Conservation (phyloP, 2,888 invertebrate species). For the Drosophila aldrichi region DNA sequence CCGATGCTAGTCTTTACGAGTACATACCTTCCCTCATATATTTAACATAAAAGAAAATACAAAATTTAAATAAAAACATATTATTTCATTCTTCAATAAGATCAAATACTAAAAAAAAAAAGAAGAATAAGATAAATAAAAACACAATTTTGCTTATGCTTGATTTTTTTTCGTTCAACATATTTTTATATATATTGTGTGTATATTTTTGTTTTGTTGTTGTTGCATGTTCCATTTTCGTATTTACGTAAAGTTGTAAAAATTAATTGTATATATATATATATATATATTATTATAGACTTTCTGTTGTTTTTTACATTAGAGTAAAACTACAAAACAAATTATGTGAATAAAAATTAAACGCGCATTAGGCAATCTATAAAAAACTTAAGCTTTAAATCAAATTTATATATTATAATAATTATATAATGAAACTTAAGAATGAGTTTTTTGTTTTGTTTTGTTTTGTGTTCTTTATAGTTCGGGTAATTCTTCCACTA, state of each 20-base stretch:
- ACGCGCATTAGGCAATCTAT: constrained; percentile 37
- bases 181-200: constrained; percentile 68
- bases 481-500: constrained; percentile 38
- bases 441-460: constrained; percentile 19
- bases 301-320: constrained; percentile 51
- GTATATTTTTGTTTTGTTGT: constrained; percentile 55
- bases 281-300: constrained; percentile 47
- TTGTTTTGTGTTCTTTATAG: not conserved
- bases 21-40: too few relatives aligned
- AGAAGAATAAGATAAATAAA: constrained; percentile 48
- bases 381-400: constrained; percentile 40
- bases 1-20: too few relatives aligned
- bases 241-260: constrained; percentile 63
- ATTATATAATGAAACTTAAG: constrained; percentile 44
- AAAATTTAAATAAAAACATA: too few relatives aligned
- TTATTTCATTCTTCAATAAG: too few relatives aligned
- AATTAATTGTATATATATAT: constrained; percentile 52
- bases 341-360: constrained; percentile 59
- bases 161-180: constrained; percentile 65
- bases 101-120: too few relatives aligned
- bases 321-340: constrained; percentile 75
- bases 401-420: constrained; percentile 31
- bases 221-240: constrained; percentile 48
- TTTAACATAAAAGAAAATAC: too few relatives aligned
- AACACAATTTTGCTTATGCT: constrained; percentile 62